Evolutionary conservation across 2,888 invertebrate genomes (phyloP).

Genomic region (Rhyacophila evoluta): DNA sequence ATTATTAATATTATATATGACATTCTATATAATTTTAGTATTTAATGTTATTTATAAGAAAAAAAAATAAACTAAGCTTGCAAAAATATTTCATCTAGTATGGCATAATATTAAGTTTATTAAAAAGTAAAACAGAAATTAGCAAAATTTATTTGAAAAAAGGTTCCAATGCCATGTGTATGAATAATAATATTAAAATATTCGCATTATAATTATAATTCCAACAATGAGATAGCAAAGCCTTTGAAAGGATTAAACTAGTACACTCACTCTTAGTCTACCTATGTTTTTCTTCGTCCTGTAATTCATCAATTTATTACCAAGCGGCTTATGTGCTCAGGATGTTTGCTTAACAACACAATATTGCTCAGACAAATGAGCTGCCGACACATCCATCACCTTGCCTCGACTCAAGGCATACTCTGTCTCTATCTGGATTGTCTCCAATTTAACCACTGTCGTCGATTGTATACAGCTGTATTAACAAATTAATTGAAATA

Average conservation of each 20-base stretch:
- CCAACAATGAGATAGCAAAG: background rate
- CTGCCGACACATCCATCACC: constrained; percentile 47
- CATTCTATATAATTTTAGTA: no score
- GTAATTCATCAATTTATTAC: constrained; percentile 48
- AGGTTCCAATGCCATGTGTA: no score
- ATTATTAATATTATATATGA: no score
- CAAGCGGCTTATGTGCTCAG: constrained; percentile 45
- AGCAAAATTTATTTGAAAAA: no score
- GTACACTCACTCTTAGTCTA: background rate
- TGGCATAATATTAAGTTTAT: no score
- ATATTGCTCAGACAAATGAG: constrained; percentile 35
- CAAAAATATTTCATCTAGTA: no score
- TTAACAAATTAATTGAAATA: background rate
- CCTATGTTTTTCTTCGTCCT: constrained; percentile 19
- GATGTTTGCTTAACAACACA: constrained; percentile 48
- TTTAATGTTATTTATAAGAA: no score
- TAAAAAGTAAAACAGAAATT: no score
- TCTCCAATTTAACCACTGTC: constrained; percentile 22
- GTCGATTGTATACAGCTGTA: constrained; percentile 14
- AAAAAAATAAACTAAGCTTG: no score
- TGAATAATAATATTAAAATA: no score
- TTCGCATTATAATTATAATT: background rate
- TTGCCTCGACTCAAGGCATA: constrained; percentile 31
- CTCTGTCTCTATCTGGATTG: constrained; percentile 2
- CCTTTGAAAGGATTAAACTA: background rate